These are phyloP conservation scores for Danio choprae DNA, from an alignment of 2,797 vertebrate genomes.

Conservation along the genomic window DNA sequence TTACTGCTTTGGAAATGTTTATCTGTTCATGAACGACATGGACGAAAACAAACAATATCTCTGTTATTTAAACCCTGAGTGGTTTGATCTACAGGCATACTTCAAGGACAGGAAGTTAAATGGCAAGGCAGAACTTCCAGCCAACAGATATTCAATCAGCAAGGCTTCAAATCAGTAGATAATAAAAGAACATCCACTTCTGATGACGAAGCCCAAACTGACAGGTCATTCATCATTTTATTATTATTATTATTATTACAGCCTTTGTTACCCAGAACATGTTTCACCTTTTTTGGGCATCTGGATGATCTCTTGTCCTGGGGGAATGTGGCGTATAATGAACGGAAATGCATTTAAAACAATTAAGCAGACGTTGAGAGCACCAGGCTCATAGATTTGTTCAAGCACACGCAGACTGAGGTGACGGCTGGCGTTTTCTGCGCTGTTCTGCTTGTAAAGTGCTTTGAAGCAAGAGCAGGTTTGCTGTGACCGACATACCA, in stretches of 20 bases:
- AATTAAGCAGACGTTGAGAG: conserved; percentile 40
- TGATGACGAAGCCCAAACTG: background rate
- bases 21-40: background rate
- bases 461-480: conserved; percentile 33
- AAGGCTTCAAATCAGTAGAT: conserved; percentile 14
- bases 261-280: background rate
- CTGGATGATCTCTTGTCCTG: conserved; percentile 12
- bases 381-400: conserved; percentile 10
- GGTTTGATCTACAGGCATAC: conserved; percentile 3
- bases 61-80: conserved; percentile 18
- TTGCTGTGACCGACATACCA: conserved; percentile 49
- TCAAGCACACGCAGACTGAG: background rate
- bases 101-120: conserved; percentile 17
- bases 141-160: background rate
- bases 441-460: conserved; percentile 17
- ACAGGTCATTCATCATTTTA: conserved; percentile 18
- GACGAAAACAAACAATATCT: background rate
- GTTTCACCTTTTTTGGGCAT: conserved; percentile 39
- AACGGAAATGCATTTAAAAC: conserved; percentile 47
- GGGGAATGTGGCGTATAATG: conserved; percentile 23
- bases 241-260: background rate
- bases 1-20: background rate
- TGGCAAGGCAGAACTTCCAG: conserved; percentile 15
- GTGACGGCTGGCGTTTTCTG: background rate
- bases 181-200: conserved; percentile 10